A percentile compares a stretch with the other conserved stretches of the same genome.
These are phyloP conservation scores for Tragelaphus imberbis DNA, from an alignment of 2,113 vertebrate species.

Conservation along the genomic window DNA sequence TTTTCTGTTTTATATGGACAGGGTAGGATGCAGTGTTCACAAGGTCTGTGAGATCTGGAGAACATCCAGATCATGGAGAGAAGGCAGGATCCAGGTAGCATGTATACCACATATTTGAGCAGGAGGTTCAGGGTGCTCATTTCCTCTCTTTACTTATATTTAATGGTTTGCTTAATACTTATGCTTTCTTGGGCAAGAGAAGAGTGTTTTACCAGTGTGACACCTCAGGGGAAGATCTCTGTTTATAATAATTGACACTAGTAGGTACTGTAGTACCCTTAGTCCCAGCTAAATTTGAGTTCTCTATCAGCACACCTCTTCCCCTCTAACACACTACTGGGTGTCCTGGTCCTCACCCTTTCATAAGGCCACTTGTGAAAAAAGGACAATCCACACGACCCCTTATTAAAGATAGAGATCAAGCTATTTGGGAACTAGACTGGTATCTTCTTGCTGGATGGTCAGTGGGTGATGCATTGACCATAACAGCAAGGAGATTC, in stretches of 20 bases:
- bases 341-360: background rate
- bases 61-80: background rate
- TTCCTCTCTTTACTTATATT: background rate
- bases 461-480: background rate
- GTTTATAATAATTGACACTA: background rate
- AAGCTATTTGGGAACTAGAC: background rate
- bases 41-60: background rate
- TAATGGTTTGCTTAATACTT: background rate
- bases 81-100: background rate
- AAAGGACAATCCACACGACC: no score
- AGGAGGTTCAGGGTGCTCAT: background rate
- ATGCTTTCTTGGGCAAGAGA: background rate
- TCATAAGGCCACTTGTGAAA: background rate
- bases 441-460: background rate
- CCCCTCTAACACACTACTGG: background rate
- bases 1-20: background rate
- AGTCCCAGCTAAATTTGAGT: background rate
- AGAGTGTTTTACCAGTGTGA: background rate
- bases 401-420: background rate
- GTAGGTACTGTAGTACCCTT: background rate
- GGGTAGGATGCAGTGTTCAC: background rate
- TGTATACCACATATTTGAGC: background rate
- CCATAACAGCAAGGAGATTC: background rate
- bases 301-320: background rate
- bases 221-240: background rate